phyloP scores from a whole-genome alignment of 2,113 vertebrate species.

The Cinclus cinclus region DNA sequence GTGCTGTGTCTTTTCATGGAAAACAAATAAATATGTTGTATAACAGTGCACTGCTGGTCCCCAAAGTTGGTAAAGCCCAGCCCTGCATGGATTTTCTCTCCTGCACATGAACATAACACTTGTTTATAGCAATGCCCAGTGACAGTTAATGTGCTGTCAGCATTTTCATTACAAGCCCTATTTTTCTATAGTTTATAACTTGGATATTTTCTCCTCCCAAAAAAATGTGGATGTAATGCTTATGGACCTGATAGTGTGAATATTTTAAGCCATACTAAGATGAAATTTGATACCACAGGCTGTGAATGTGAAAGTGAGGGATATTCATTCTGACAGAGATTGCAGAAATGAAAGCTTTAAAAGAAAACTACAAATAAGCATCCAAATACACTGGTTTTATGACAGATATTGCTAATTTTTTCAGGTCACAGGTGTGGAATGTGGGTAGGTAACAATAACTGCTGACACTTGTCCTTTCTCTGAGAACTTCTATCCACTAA shows the following conservation, averaged over 20 bases:
- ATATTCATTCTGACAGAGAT: neutral
- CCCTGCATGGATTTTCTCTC: neutral
- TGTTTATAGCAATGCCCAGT: constrained; percentile 11
- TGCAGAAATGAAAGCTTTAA: constrained; percentile 32
- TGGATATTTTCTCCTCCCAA: neutral
- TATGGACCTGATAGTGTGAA: constrained; percentile 4
- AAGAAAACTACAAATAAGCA: neutral
- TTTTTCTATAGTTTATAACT: constrained; percentile 48
- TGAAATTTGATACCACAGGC: constrained; percentile 29
- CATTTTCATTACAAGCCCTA: constrained; percentile 40
- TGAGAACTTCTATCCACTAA: neutral
- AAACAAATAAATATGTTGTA: neutral
- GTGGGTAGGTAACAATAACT: neutral
- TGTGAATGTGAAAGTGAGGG: constrained; percentile 16
- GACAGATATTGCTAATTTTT: neutral
- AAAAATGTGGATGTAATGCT: constrained; percentile 11
- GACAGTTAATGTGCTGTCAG: constrained; percentile 33
- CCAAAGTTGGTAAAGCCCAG: constrained; percentile 22
- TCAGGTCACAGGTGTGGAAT: neutral
- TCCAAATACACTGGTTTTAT: neutral
- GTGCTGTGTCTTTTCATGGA: neutral
- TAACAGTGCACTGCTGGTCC: neutral
- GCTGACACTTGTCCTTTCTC: neutral
- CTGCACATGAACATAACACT: neutral
- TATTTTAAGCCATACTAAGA: constrained; percentile 13